Evolutionary conservation across 2,113 vertebrate genomes (phyloP).

Genomic region (Cyanistes caeruleus): DNA sequence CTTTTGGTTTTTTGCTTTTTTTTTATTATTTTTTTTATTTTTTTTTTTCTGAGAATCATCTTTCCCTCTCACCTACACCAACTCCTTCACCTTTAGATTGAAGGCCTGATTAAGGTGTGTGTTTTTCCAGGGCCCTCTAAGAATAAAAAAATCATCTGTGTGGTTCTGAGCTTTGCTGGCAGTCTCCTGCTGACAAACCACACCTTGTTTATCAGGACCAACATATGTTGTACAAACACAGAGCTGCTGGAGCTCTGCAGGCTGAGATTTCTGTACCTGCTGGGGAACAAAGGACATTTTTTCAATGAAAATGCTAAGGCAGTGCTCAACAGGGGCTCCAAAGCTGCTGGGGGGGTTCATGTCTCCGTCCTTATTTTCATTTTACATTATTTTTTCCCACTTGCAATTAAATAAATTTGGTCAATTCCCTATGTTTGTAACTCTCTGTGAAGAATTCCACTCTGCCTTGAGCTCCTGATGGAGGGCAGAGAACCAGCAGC

Average conservation of each 20-base stretch:
- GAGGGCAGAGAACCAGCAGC: background rate
- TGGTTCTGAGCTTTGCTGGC: background rate
- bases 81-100: background rate
- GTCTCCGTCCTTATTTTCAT: background rate
- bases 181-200: background rate
- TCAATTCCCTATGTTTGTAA: background rate
- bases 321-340: background rate
- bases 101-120: background rate
- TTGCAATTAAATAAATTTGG: background rate
- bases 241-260: background rate
- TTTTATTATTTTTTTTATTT: no score
- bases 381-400: background rate
- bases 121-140: background rate
- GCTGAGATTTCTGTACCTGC: conserved; percentile 7
- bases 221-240: background rate
- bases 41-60: background rate
- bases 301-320: background rate
- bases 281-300: background rate
- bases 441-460: no score
- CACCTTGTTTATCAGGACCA: background rate
- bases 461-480: background rate
- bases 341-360: background rate
- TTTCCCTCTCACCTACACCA: background rate
- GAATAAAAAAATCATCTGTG: background rate
- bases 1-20: background rate